These are phyloP conservation scores for Odontamblyopus rebecca DNA, from an alignment of 2,797 vertebrate genomes.

Conservation along the genomic window DNA sequence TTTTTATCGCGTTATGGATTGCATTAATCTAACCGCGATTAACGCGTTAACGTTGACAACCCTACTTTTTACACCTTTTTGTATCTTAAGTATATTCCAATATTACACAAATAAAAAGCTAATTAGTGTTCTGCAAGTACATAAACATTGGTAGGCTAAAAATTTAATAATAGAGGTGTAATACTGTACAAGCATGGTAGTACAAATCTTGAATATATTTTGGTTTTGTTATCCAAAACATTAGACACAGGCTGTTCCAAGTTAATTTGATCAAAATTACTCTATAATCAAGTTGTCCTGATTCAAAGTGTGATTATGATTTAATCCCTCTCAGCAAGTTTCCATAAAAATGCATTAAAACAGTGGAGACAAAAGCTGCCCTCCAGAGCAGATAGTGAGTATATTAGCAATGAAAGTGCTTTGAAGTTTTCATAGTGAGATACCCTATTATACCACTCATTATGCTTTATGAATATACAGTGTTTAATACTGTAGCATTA, in stretches of 20 bases:
- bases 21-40: too few relatives aligned
- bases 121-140: too few relatives aligned
- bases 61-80: too few relatives aligned
- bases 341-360: constrained; percentile 12
- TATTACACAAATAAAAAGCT: too few relatives aligned
- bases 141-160: too few relatives aligned
- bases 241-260: not conserved
- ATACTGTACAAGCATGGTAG: not conserved
- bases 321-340: constrained; percentile 6
- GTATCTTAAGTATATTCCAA: too few relatives aligned
- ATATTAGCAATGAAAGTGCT: constrained; percentile 13
- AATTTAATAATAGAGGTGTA: not conserved
- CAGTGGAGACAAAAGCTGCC: constrained; percentile 10
- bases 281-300: not conserved
- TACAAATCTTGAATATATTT: not conserved
- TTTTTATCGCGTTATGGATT: too few relatives aligned
- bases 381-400: not conserved
- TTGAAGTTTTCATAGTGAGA: constrained; percentile 17
- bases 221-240: not conserved
- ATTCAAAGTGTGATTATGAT: constrained; percentile 9
- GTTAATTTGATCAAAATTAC: not conserved
- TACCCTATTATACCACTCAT: constrained; percentile 19
- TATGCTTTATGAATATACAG: constrained; percentile 15
- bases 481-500: not conserved
- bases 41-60: too few relatives aligned